A percentile compares a stretch with the other conserved stretches of the same genome.
These are phyloP conservation scores for Ceratina japonica DNA, from an alignment of 1,140 invertebrate genomes.

Conservation along the genomic window DNA sequence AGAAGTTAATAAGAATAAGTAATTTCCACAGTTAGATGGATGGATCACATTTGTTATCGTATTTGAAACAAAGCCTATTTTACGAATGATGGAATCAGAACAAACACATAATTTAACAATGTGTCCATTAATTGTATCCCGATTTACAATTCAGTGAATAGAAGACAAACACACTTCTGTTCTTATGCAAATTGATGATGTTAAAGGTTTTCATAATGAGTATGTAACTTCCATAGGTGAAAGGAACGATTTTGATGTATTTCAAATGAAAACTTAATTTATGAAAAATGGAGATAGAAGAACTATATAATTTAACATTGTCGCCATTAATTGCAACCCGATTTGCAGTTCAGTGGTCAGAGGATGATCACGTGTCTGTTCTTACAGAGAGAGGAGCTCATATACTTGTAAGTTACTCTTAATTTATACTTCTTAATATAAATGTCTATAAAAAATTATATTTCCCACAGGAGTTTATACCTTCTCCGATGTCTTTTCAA, in stretches of 20 bases:
- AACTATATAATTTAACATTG: constrained; percentile 69
- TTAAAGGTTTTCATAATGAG: not conserved
- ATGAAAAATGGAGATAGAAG: constrained; percentile 57
- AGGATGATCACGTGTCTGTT: constrained; percentile 75
- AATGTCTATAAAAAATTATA: not conserved
- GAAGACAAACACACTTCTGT: too few species aligned
- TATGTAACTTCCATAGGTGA: not conserved
- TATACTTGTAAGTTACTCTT: constrained; percentile 69
- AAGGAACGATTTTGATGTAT: not conserved
- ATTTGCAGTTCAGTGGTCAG: constrained; percentile 74
- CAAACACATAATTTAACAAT: too few species aligned
- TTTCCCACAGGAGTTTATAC: constrained; percentile 69
- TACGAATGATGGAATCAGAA: too few species aligned
- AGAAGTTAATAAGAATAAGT: too few species aligned
- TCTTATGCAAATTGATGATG: too few species aligned
- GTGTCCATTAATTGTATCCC: too few species aligned
- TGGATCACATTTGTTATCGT: too few species aligned
- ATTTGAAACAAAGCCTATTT: too few species aligned
- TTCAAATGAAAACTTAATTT: not conserved
- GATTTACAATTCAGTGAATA: too few species aligned
- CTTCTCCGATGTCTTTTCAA: constrained; percentile 66
- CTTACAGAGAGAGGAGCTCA: constrained; percentile 73
- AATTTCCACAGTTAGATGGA: too few species aligned
- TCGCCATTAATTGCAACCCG: constrained; percentile 65
- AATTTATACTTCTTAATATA: constrained; percentile 1